Conservation (phyloP, 2,113 vertebrate genomes). For the Zootoca vivipara region DNA sequence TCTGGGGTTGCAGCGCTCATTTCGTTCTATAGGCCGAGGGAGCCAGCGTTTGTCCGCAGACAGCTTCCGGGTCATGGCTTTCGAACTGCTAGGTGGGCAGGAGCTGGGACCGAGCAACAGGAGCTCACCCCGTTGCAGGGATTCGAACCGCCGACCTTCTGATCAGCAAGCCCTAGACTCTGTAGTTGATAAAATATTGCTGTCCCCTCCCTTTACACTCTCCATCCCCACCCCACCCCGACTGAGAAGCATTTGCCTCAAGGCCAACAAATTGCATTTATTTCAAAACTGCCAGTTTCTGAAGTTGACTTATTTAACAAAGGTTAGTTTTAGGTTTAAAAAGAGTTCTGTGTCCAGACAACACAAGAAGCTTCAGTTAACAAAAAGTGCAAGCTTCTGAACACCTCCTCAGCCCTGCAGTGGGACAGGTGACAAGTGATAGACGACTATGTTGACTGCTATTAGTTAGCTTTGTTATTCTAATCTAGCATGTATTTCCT, state of each 20-base stretch:
- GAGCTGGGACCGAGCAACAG: no score
- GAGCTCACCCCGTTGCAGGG: no score
- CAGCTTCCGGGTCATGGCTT: no score
- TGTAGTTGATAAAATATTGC: no score
- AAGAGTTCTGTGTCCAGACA: not conserved
- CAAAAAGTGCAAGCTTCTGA: not conserved
- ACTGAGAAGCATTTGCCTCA: not conserved
- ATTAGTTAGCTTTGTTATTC: not conserved
- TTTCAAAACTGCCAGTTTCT: not conserved
- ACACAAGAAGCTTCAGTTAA: not conserved
- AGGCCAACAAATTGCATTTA: not conserved
- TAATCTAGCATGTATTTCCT: not conserved
- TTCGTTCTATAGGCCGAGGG: no score
- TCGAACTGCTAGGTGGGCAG: no score
- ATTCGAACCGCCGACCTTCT: no score
- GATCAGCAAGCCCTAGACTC: no score
- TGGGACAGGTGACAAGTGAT: not conserved
- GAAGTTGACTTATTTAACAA: not conserved
- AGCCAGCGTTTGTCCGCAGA: no score
- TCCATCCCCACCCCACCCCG: no score
- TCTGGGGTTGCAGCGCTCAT: no score
- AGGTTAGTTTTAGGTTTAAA: not conserved
- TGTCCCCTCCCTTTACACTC: no score
- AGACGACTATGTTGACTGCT: not conserved
- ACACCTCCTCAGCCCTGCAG: not conserved